Evolutionary conservation across 2,113 vertebrate genomes (phyloP).

Genomic region (Mirounga angustirostris): DNA sequence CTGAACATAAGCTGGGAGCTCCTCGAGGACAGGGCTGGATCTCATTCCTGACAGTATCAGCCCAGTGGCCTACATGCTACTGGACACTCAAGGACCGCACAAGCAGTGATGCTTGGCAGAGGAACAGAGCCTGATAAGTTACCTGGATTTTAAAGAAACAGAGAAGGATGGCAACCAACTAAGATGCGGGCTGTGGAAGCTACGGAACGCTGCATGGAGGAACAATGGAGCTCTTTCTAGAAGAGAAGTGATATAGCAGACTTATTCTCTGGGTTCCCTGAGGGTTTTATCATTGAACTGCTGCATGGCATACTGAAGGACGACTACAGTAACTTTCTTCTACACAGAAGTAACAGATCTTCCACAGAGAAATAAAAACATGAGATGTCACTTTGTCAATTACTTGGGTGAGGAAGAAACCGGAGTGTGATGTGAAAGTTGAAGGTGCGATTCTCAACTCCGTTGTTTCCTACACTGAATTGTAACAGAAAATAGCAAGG

Average conservation of each 20-base stretch:
- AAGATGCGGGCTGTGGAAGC: not conserved
- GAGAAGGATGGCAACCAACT: not conserved
- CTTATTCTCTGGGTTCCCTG: not conserved
- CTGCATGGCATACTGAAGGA: not conserved
- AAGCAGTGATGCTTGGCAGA: not conserved
- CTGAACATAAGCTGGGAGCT: not conserved
- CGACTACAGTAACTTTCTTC: not conserved
- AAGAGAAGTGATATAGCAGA: not conserved
- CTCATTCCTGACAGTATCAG: not conserved
- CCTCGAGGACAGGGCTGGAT: rapidly evolving
- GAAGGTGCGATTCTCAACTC: not conserved
- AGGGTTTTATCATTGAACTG: not conserved
- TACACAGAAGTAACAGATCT: not conserved
- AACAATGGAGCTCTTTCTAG: not conserved
- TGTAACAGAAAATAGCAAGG: not conserved
- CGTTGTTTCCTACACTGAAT: rapidly evolving
- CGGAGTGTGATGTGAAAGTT: not conserved
- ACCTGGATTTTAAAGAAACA: not conserved
- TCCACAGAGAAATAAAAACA: not conserved
- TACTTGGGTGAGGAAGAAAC: not conserved
- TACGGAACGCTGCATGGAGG: not conserved
- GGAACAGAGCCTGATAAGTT: not conserved
- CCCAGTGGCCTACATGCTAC: not conserved
- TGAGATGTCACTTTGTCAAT: not conserved
- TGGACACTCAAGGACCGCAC: not conserved